Evolutionary conservation across 1,140 invertebrate species (phyloP), one percentile per base, ranked within the genome.

Genomic region (Myzus persicae): DNA sequence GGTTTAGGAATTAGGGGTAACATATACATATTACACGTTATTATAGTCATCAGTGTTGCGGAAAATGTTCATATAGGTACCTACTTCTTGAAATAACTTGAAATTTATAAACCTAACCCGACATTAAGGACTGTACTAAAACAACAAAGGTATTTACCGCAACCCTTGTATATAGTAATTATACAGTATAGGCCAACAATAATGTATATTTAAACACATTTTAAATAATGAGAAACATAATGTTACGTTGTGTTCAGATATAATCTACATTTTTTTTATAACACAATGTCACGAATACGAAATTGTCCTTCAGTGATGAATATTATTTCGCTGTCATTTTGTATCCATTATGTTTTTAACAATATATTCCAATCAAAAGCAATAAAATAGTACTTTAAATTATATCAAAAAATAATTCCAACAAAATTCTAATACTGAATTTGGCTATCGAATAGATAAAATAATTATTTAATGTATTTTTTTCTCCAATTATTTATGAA

Each of bases 281-380:
- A 89, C 48, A 14, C 24, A 51, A 36, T 36, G 88, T 38, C 48
- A 89, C 88, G 88, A 89, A 89, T 89, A 89, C 48, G 48, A 48
- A 89, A 89, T 54, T 89, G 51, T 14, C 42, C 87, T 51, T 51
- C 44, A 4, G 9, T 26, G 36, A 38, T 38, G 46, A 89, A 89
- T 89, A 89, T 51, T 44, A 85, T 85, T 85, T 36, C 36, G 22
- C 36, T 36, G 31, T 51, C 87, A 24, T 89, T 38, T 38, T 24
- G 31, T 26, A 40, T 84, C 38, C 40, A 40, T 84, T 84, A n/a
- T n/a, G n/a, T 76, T 76, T n/a, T 76, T n/a, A 67, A 67, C 59
- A n/a, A 67, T 67, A n/a, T 18, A n/a, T 67, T 18, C 59, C 59
- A 76, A n/a, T 76, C 59, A n/a, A 76, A 76, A 76, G 14, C 14